phyloP scores from a whole-genome alignment of 2,888 invertebrate species.

The Nephrotoma flavescens region DNA sequence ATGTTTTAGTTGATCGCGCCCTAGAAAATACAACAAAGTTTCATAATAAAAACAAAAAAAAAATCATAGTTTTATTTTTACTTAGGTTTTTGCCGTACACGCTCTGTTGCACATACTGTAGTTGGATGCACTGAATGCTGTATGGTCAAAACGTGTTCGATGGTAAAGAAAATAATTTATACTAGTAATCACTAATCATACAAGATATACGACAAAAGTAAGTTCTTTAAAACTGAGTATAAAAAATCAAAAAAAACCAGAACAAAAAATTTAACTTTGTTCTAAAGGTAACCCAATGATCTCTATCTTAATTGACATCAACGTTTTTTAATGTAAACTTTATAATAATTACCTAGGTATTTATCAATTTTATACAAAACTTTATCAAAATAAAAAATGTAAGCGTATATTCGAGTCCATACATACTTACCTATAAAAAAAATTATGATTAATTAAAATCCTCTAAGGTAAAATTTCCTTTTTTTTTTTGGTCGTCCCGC shows the following conservation, averaged over 20 bases:
- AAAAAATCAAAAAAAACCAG: not conserved
- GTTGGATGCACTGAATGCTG: too few species aligned
- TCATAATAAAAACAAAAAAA: too few species aligned
- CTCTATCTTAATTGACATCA: not conserved
- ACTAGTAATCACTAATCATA: too few species aligned
- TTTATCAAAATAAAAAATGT: not conserved
- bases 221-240: not conserved
- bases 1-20: too few species aligned
- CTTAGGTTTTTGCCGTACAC: too few species aligned
- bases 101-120: too few species aligned
- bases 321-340: not conserved
- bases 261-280: not conserved
- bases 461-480: not conserved
- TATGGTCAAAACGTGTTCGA: too few species aligned
- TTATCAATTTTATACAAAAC: not conserved
- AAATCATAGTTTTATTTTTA: too few species aligned
- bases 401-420: not conserved
- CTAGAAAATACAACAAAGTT: too few species aligned
- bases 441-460: not conserved
- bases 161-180: too few species aligned
- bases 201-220: too few species aligned
- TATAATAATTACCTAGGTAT: not conserved
- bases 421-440: not conserved
- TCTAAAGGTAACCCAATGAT: not conserved
- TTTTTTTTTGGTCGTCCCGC: not conserved